phyloP scores from a whole-genome alignment of 2,888 invertebrate genomes.

The Diploptera punctata region DNA sequence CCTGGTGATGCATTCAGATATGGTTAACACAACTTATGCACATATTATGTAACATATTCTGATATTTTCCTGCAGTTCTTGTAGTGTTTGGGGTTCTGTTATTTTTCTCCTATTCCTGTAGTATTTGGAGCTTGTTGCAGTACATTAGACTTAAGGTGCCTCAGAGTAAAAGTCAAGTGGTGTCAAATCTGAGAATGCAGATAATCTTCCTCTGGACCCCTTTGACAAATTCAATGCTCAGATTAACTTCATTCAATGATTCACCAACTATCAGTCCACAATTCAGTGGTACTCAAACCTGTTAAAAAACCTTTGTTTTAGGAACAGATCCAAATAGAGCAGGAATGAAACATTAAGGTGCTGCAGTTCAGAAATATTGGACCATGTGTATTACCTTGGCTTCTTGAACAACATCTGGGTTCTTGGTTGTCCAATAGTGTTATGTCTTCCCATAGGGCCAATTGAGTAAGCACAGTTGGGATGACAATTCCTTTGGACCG shows the following conservation, averaged over 20 bases:
- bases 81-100: background rate
- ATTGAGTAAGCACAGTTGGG: background rate
- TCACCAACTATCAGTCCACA: background rate
- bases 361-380: background rate
- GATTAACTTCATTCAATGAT: background rate
- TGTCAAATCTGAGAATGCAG: background rate
- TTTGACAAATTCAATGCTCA: background rate
- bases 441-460: background rate
- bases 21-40: background rate
- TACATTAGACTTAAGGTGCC: background rate
- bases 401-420: background rate
- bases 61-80: background rate
- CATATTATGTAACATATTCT: background rate
- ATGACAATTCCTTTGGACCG: background rate
- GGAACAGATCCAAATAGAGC: background rate
- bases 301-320: background rate
- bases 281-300: background rate
- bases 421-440: background rate
- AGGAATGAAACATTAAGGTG: background rate
- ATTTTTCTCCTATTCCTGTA: too few relatives aligned
- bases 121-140: background rate
- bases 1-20: background rate
- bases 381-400: background rate
- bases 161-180: background rate
- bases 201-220: too few relatives aligned